Evolutionary conservation across 2,888 invertebrate species (phyloP), one percentile per base, ranked within the genome.

Genomic region (Uropetala carovei): DNA sequence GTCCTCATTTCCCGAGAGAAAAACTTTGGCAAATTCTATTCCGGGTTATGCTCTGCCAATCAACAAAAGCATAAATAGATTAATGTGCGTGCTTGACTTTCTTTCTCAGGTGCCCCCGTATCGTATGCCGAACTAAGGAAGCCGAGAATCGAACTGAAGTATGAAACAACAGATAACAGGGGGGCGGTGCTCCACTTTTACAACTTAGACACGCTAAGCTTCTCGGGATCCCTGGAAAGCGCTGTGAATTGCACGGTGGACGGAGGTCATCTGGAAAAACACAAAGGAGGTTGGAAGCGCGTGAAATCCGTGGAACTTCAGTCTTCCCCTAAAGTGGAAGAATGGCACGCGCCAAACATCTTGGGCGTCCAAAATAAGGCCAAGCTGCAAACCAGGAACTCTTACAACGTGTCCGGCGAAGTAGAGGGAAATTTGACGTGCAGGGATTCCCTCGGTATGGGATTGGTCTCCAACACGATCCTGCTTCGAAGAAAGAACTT

Each of bases 371-470:
- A 18, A 3, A 30, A 9, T 30, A 18, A 16, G n/a, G 18, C 14
- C 14, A 27, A 64, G 22, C 43, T 89, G 13, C 89, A 89, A 43
- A 89, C 89, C 64, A 68, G 43, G 11, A 89, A 64, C 8, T 64
- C 3, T 18, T 89, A n/a, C 30, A 89, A 89, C 9, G 43, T 89
- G 0, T 64, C n/a, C 43, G 43, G 30, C 43, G 64, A 89, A 13
- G 89, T 64, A n/a, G 89, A 89, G n/a, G 89, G 89, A 8, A 89
- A 89, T 43, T n/a, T 89, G 56, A 89, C 89, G 9, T 89, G 89
- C n/a, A 14, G 18, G 7, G 89, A 89, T 43, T 43, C 64, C 8
- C 8, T 89, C 11, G 56, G 56, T n/a, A 43, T 11, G 43, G 64
- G 18, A 18, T 16, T 89, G 16, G 43, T 64, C 9, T 89, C 89